Conservation (phyloP, 2,113 vertebrate species). For the Phalacrocorax brasilianus region DNA sequence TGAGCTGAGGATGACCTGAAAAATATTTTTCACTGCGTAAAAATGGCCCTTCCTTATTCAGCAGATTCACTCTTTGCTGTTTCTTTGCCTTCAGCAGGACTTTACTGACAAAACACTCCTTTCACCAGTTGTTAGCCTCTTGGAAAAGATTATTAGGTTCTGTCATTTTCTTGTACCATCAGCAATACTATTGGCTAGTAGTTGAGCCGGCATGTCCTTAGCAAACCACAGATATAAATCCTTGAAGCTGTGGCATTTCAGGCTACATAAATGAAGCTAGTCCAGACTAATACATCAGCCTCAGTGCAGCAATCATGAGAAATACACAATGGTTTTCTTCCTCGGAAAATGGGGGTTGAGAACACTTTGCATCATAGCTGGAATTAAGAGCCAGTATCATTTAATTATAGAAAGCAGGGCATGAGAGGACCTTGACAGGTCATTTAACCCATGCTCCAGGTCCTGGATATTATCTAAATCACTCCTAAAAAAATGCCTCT, state of each 20-base stretch:
- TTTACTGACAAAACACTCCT: background rate
- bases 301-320: background rate
- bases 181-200: background rate
- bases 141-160: background rate
- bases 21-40: background rate
- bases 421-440: background rate
- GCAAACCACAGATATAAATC: background rate
- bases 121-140: background rate
- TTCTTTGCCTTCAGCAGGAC: background rate
- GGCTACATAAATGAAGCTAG: background rate
- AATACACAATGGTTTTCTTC: background rate
- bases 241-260: background rate
- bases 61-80: background rate
- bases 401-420: constrained; percentile 4
- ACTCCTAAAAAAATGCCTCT: background rate
- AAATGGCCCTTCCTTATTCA: background rate
- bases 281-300: background rate
- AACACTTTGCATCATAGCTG: background rate
- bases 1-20: background rate
- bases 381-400: background rate
- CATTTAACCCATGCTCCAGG: background rate
- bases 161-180: background rate
- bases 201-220: background rate
- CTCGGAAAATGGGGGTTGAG: background rate
- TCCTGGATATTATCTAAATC: background rate